These are phyloP conservation scores for Turdus rufiventris DNA, from an alignment of 2,113 vertebrate genomes.

Conservation along the genomic window DNA sequence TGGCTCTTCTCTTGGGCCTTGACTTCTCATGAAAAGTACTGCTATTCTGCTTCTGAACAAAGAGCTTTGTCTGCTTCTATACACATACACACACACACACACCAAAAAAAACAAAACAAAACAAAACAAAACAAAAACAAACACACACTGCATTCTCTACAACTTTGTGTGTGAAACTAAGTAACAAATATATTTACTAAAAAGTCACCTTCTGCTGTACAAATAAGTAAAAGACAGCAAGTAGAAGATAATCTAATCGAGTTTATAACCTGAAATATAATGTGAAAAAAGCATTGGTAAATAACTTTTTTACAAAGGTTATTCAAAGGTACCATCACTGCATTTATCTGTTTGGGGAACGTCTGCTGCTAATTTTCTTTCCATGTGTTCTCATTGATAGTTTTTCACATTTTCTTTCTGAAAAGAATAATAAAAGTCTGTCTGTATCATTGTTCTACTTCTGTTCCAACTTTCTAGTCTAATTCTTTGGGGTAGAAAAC, in stretches of 20 bases:
- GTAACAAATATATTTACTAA: not conserved
- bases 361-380: rapidly evolving
- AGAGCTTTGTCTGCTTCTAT: not conserved
- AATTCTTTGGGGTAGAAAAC: not conserved
- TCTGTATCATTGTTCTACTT: not conserved
- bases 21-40: not conserved
- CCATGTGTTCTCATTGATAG: not conserved
- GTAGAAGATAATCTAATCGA: not conserved
- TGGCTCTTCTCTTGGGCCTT: not conserved
- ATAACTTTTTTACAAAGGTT: not conserved
- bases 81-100: no score
- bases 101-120: no score
- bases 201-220: not conserved
- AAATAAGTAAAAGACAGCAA: not conserved
- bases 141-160: not conserved
- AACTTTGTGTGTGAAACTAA: not conserved
- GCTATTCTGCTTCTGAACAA: not conserved
- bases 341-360: not conserved
- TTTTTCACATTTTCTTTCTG: not conserved
- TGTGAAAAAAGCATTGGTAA: not conserved
- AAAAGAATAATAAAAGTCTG: not conserved
- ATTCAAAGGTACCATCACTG: not conserved
- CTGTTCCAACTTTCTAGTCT: not conserved
- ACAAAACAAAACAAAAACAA: no score
- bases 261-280: not conserved